These are phyloP conservation scores for Nothura maculosa DNA, from an alignment of 2,797 vertebrate genomes.

Conservation along the genomic window DNA sequence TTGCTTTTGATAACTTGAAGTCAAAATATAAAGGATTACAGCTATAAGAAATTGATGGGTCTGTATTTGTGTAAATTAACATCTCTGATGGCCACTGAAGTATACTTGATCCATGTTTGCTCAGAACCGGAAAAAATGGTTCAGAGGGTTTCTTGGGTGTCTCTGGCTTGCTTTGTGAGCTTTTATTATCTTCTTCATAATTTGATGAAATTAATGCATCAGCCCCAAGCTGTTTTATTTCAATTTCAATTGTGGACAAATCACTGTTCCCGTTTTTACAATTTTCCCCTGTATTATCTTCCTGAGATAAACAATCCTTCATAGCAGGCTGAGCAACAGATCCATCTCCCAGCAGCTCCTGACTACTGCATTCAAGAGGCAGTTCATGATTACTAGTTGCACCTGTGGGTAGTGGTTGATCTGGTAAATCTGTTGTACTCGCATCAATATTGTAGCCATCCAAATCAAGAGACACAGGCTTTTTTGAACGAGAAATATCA, in stretches of 20 bases:
- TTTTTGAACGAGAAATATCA: constrained; percentile 62
- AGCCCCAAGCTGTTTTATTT: constrained; percentile 34
- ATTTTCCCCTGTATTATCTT: constrained; percentile 25
- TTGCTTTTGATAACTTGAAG: constrained; percentile 83
- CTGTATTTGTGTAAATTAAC: constrained; percentile 87
- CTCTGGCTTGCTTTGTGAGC: constrained; percentile 22
- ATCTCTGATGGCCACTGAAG: constrained; percentile 95
- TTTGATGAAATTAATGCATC: constrained; percentile 15
- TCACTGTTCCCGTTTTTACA: neutral
- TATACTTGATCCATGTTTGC: constrained; percentile 85
- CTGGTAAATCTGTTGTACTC: neutral
- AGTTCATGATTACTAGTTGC: neutral
- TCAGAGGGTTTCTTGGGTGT: constrained; percentile 71
- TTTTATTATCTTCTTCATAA: constrained; percentile 23
- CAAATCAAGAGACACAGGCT: neutral
- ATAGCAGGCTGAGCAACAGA: neutral
- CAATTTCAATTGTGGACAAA: neutral
- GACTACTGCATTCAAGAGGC: neutral
- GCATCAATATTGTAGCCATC: neutral
- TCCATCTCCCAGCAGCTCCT: neutral
- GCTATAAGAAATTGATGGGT: constrained; percentile 89
- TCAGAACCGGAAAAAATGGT: constrained; percentile 87
- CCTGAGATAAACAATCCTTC: constrained; percentile 11
- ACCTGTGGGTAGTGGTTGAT: neutral
- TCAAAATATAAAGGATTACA: constrained; percentile 93